phyloP scores from a whole-genome alignment of 2,888 invertebrate species.

The Listrodromus nycthemerus region DNA sequence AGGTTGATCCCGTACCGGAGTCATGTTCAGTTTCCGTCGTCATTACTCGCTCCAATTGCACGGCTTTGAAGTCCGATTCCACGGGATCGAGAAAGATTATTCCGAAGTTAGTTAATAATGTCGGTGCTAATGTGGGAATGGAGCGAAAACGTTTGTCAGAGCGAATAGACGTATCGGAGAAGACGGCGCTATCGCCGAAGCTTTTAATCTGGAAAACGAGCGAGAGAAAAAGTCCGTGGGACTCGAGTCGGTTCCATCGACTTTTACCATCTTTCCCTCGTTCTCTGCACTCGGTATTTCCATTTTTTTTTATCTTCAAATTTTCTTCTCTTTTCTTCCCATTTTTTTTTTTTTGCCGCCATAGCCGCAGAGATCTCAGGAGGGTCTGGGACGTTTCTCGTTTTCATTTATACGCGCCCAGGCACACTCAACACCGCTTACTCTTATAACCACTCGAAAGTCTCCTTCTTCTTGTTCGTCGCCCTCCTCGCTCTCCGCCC shows the following conservation, averaged over 20 bases:
- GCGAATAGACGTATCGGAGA: conserved; percentile 13
- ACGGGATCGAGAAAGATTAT: conserved; percentile 3
- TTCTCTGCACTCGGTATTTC: conserved; percentile 19
- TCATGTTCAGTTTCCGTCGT: not conserved
- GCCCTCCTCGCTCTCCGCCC: not conserved
- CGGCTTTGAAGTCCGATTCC: conserved; percentile 22
- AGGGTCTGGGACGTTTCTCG: conserved; percentile 29
- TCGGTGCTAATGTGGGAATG: conserved; percentile 6
- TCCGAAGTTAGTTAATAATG: not conserved
- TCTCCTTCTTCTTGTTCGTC: conserved; percentile 35
- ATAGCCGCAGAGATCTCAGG: conserved; percentile 5
- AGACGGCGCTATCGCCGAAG: conserved; percentile 49
- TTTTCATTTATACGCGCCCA: conserved; percentile 24
- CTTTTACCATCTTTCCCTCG: conserved; percentile 24
- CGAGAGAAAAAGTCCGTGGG: conserved; percentile 66
- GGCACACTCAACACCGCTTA: conserved; percentile 53
- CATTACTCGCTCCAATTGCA: not conserved
- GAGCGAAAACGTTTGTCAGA: conserved; percentile 15
- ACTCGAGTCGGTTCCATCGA: conserved; percentile 35
- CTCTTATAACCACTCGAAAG: conserved; percentile 57
- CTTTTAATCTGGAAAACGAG: conserved; percentile 73
- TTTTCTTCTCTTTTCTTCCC: not conserved
- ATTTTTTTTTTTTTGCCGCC: conserved; percentile 39
- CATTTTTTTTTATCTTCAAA: not conserved
- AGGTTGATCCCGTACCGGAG: not conserved